Percentiles rank a stretch among this genome's conserved stretches.
These are phyloP conservation scores for Idaea straminata DNA, from an alignment of 2,888 invertebrate species.

Conservation along the genomic window DNA sequence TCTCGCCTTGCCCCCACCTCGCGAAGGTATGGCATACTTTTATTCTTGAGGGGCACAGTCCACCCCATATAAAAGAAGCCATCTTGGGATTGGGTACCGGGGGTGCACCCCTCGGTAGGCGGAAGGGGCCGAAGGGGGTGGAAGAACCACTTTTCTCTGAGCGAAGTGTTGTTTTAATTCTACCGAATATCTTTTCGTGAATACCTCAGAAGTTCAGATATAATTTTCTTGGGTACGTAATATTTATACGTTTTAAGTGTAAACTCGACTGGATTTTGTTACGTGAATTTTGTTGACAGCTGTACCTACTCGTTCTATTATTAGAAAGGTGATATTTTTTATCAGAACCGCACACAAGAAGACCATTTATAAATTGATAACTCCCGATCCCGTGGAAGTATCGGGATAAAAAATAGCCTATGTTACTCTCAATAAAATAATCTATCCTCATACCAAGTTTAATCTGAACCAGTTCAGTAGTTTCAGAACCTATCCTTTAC, in stretches of 20 bases:
- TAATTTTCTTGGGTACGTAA: constrained; percentile 65
- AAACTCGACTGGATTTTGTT: constrained; percentile 34
- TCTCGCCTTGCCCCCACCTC: constrained; percentile 59
- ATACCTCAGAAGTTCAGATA: constrained; percentile 77
- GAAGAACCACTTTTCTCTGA: constrained; percentile 70
- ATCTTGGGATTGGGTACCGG: constrained; percentile 69
- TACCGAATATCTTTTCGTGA: constrained; percentile 79
- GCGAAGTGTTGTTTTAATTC: constrained; percentile 80
- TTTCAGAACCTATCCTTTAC: too few species aligned
- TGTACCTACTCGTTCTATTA: background rate
- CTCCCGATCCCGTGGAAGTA: too few species aligned
- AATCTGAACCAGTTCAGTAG: too few species aligned
- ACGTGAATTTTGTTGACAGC: background rate
- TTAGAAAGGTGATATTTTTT: background rate
- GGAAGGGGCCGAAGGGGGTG: constrained; percentile 42
- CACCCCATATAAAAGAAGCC: constrained; percentile 79
- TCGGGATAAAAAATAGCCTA: too few species aligned
- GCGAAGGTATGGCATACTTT: constrained; percentile 74
- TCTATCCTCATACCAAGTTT: too few species aligned
- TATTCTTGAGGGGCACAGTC: constrained; percentile 76
- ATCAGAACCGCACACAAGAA: too few species aligned
- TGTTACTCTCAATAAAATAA: too few species aligned
- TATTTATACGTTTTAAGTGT: constrained; percentile 72
- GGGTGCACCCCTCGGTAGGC: constrained; percentile 46
- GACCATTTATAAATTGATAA: too few species aligned